phyloP scores from a whole-genome alignment of 2,113 vertebrate species.

The Hucho hucho region DNA sequence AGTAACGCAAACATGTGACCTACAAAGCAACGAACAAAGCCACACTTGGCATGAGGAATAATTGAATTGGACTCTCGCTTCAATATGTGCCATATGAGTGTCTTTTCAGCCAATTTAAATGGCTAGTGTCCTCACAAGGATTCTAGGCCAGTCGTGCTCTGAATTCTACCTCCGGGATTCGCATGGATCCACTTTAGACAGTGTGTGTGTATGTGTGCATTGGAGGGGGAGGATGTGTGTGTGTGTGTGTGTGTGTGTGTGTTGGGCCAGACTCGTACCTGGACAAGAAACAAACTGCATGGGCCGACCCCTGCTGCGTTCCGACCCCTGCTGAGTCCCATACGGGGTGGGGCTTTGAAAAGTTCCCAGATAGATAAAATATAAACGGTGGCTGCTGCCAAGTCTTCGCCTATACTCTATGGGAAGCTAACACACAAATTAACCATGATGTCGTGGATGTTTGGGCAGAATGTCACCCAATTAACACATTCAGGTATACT shows the following conservation, averaged over 20 bases:
- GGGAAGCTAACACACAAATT: too few relatives aligned
- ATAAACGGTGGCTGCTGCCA: neutral
- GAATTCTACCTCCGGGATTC: neutral
- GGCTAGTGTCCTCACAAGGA: neutral
- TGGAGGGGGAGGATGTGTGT: neutral
- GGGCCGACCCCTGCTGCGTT: too few relatives aligned
- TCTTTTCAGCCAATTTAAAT: neutral
- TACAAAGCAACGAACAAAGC: neutral
- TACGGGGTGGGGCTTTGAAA: neutral
- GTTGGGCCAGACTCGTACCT: neutral
- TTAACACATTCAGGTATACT: too few relatives aligned
- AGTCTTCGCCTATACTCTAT: neutral
- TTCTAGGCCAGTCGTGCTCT: neutral
- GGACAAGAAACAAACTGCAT: neutral
- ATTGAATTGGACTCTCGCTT: neutral
- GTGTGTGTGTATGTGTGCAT: too few relatives aligned
- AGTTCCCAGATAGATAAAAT: neutral
- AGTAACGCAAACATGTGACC: neutral
- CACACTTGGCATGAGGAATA: neutral
- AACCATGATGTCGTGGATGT: too few relatives aligned
- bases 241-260: neutral
- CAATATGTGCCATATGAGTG: neutral
- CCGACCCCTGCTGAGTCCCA: neutral
- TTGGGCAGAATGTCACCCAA: too few relatives aligned
- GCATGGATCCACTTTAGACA: neutral